Evolutionary conservation across 2,113 vertebrate species (phyloP).

Genomic region (Sterrhoptilus dennistouni): DNA sequence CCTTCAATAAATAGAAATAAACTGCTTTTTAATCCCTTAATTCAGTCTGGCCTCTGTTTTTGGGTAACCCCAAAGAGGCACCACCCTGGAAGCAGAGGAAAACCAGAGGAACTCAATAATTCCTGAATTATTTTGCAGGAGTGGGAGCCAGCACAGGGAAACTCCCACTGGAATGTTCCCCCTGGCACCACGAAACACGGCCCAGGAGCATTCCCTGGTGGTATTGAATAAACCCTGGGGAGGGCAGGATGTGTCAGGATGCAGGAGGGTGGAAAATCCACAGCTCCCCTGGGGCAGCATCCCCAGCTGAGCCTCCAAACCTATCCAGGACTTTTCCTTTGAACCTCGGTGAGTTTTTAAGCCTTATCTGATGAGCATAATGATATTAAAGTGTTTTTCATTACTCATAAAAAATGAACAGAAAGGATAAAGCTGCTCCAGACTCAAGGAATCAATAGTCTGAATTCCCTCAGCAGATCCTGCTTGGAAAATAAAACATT

Average conservation of each 20-base stretch:
- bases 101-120: not conserved
- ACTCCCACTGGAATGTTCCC: not conserved
- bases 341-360: constrained; percentile 28
- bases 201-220: not conserved
- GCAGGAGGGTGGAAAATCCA: constrained; percentile 11
- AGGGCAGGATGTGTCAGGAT: not conserved
- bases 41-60: not conserved
- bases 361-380: constrained; percentile 59
- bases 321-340: constrained; percentile 35
- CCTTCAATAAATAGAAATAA: not conserved
- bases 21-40: not conserved
- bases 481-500: not conserved
- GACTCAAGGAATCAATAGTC: constrained; percentile 25
- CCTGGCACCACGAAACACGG: not conserved
- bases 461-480: not conserved
- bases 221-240: not conserved
- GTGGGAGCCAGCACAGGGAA: fast-evolving
- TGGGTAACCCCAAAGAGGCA: no score
- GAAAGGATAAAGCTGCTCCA: constrained; percentile 3
- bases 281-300: not conserved
- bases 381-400: constrained; percentile 65
- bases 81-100: not conserved
- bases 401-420: constrained; percentile 49
- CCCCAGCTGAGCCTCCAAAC: constrained; percentile 13
- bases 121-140: not conserved